These are phyloP conservation scores for Trachelus troglodyta DNA, from an alignment of 2,888 invertebrate species.

Conservation along the genomic window DNA sequence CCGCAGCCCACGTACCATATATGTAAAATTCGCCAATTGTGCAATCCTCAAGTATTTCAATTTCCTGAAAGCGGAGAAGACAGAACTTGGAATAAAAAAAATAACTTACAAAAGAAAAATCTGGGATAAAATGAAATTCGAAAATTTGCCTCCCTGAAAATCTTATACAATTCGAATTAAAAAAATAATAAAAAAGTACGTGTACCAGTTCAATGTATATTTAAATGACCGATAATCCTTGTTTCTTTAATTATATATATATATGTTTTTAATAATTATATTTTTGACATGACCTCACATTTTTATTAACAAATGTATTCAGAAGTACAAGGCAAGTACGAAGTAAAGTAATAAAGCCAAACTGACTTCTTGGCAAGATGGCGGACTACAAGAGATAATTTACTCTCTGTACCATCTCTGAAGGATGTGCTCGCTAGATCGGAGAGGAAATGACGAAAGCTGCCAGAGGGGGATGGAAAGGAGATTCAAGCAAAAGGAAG, in stretches of 20 bases:
- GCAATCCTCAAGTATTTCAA: neutral
- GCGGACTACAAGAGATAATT: slow-evolving; percentile 37
- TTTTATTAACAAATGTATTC: neutral
- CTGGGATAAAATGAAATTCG: neutral
- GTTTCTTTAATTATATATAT: neutral
- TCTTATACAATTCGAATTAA: too few species aligned
- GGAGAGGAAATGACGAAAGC: slow-evolving; percentile 25
- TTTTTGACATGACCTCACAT: neutral
- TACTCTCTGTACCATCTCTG: slow-evolving; percentile 30
- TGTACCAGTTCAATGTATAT: too few species aligned
- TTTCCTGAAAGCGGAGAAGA: neutral
- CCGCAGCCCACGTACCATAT: neutral
- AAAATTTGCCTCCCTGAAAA: neutral
- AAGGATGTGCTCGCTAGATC: slow-evolving; percentile 16
- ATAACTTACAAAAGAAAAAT: too few species aligned
- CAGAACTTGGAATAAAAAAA: neutral
- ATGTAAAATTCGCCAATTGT: neutral
- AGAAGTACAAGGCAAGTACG: neutral
- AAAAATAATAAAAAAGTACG: too few species aligned
- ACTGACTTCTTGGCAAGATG: slow-evolving; percentile 41
- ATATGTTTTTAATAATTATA: neutral
- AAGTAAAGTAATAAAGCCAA: slow-evolving; percentile 26
- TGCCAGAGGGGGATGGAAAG: neutral
- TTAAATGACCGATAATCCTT: neutral
- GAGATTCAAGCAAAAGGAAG: neutral